Base-by-base conservation (phyloP, 2,888 invertebrate genomes). In the Bembecia ichneumoniformis region DNA sequence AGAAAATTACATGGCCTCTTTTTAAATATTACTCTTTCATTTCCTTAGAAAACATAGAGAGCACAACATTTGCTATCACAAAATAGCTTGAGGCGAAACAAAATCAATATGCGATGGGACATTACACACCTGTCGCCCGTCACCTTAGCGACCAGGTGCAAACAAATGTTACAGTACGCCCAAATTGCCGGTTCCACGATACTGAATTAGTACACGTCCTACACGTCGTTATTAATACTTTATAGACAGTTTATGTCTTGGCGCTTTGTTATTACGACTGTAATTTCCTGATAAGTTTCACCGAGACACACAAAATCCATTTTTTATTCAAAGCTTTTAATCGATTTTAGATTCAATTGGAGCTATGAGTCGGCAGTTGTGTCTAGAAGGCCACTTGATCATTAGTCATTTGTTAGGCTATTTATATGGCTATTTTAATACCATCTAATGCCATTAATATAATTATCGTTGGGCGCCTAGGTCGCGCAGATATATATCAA, bases 111-210 rank as follows among this genome's bases (percentile, higher is more conserved):
- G 53, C 52, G 58, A 44, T 44, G 44, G 69, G 73, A 79, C 62
- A 57, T 55, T 51, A 55, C 55, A 61, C 78, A 76, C 72, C 73
- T 77, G 79, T 55, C 66, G 58, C 55, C 53, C 55, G 73, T 79
- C 66, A 64, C 76, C 77, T 28, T 76, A 76, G 81, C 77, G 68
- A 80, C 81, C 58, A 55, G 53, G 52, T 52, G 52, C 78, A 77
- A 81, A 80, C 79, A 79, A 43, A 46, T 53, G 52, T 15, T 11
- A 58, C 50, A 55, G 52, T 54, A 53, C 60, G 60, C 61, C 64
- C 60, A 64, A 74, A 70, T 71, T 68, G 58, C 58, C 57, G 50
- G 16, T 44, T 44, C 44, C 17, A 40, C 40, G 13, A 13, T 40
- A 40, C 40, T 13, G 14, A 40, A 40, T n/a, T 40, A 40, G 40